A percentile compares a stretch with the other conserved stretches of the same genome.
phyloP scores from a whole-genome alignment of 2,888 invertebrate species.

The Branchipolynoe longqiensis region DNA sequence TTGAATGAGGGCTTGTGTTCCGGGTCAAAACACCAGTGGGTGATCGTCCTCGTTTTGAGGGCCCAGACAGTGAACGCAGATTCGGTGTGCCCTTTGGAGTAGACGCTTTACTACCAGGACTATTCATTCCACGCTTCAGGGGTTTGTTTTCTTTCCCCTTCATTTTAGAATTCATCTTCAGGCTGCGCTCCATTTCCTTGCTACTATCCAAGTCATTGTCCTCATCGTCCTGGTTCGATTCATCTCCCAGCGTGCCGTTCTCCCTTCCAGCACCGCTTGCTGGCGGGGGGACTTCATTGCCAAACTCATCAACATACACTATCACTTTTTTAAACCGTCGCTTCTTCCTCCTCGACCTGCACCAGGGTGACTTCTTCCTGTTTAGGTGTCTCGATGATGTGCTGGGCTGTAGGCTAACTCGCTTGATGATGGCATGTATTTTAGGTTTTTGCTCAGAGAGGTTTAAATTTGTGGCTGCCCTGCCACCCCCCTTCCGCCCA shows the following conservation, averaged over 20 bases:
- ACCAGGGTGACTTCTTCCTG: constrained; percentile 61
- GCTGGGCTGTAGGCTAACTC: constrained; percentile 13
- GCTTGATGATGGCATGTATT: constrained; percentile 51
- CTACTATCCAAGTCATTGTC: no score
- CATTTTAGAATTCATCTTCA: no score
- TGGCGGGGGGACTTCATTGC: constrained; percentile 59
- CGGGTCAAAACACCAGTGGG: constrained; percentile 6
- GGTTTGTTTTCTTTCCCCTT: constrained; percentile 47
- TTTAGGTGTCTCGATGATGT: no score
- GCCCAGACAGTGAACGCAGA: not conserved
- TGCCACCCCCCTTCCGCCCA: no score
- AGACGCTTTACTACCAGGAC: not conserved
- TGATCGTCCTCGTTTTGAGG: not conserved
- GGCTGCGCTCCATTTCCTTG: no score
- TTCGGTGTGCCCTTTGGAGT: not conserved
- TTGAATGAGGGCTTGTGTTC: constrained; percentile 21
- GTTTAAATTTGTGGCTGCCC: no score
- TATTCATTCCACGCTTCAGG: not conserved
- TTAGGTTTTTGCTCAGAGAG: no score
- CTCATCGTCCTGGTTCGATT: no score
- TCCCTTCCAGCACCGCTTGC: constrained; percentile 1
- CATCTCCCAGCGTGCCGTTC: not conserved
- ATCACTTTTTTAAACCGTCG: constrained; percentile 59
- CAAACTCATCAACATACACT: constrained; percentile 61
- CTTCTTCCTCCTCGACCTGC: constrained; percentile 49